Evolutionary conservation across 2,113 vertebrate species (phyloP).

Genomic region (Myrmecobius fasciatus): DNA sequence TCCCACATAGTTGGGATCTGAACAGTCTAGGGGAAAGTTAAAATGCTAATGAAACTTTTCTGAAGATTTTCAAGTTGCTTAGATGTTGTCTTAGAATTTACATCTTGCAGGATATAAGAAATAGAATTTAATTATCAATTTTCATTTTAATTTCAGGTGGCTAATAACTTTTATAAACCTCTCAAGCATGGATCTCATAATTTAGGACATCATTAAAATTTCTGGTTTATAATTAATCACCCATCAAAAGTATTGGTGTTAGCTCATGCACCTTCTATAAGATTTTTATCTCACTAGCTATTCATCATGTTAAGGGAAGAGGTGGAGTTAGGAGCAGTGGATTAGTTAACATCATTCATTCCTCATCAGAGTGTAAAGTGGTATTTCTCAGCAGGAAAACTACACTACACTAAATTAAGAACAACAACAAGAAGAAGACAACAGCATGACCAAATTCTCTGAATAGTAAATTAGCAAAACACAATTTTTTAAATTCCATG

Average conservation of each 20-base stretch:
- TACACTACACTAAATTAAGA: neutral
- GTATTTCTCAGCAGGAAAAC: neutral
- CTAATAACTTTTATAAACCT: slow-evolving; percentile 33
- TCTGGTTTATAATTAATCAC: slow-evolving; percentile 14
- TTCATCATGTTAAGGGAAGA: neutral
- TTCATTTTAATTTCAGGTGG: slow-evolving; percentile 15
- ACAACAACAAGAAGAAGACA: neutral
- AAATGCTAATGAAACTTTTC: slow-evolving; percentile 30
- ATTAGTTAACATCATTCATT: neutral
- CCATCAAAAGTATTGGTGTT: slow-evolving; percentile 9
- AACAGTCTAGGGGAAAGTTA: neutral
- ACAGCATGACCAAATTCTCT: neutral
- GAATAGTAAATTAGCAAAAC: slow-evolving; percentile 1
- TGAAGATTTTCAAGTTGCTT: neutral
- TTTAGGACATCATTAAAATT: slow-evolving; percentile 4
- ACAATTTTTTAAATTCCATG: neutral
- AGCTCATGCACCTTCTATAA: slow-evolving; percentile 1
- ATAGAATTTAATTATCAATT: slow-evolving; percentile 35
- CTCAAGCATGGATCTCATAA: neutral
- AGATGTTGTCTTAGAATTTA: slow-evolving; percentile 12
- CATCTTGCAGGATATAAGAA: neutral
- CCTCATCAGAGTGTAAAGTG: slow-evolving; percentile 24
- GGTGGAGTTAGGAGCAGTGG: neutral
- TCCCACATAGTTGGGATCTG: neutral
- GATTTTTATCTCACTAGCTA: neutral